These are phyloP conservation scores for Vollenhovia emeryi DNA, from an alignment of 1,140 invertebrate species.

Conservation along the genomic window DNA sequence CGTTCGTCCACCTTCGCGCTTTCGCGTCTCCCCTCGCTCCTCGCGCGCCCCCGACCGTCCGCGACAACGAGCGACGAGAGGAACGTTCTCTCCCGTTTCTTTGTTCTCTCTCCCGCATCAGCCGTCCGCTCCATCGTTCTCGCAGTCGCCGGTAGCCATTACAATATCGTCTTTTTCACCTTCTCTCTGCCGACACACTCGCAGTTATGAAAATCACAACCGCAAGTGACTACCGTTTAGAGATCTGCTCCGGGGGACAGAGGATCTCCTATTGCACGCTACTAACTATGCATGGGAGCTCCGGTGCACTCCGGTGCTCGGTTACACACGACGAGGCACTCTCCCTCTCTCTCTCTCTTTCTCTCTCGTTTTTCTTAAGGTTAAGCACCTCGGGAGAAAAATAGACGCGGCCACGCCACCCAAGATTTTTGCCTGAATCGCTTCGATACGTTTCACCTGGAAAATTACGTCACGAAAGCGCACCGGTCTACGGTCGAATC, in stretches of 20 bases:
- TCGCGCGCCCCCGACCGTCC: not conserved
- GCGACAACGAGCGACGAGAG: not conserved
- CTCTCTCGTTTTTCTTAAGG: slow-evolving; percentile 15
- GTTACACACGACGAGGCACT: slow-evolving; percentile 18
- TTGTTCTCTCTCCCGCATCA: not conserved
- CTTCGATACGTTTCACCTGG: slow-evolving; percentile 34
- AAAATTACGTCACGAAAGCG: slow-evolving; percentile 37
- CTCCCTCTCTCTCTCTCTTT: slow-evolving; percentile 4
- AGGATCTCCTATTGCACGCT: slow-evolving; percentile 40
- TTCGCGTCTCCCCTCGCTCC: not conserved
- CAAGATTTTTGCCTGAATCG: slow-evolving; percentile 27
- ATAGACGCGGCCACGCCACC: not conserved
- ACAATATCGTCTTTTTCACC: slow-evolving; percentile 44
- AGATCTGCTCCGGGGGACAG: slow-evolving; percentile 37
- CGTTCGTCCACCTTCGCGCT: slow-evolving; percentile 11
- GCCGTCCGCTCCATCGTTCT: not conserved
- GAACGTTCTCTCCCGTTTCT: slow-evolving; percentile 13
- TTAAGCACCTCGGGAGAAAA: slow-evolving; percentile 44
- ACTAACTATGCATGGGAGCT: slow-evolving; percentile 40
- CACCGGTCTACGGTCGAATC: slow-evolving; percentile 14
- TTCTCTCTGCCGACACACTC: slow-evolving; percentile 26
- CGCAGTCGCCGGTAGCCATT: not conserved
- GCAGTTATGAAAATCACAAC: slow-evolving; percentile 35
- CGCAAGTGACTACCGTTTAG: slow-evolving; percentile 45
- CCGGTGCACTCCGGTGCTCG: slow-evolving; percentile 14